Evolutionary conservation across 2,888 invertebrate species (phyloP).

Genomic region (Reticulitermes lucifugus): DNA sequence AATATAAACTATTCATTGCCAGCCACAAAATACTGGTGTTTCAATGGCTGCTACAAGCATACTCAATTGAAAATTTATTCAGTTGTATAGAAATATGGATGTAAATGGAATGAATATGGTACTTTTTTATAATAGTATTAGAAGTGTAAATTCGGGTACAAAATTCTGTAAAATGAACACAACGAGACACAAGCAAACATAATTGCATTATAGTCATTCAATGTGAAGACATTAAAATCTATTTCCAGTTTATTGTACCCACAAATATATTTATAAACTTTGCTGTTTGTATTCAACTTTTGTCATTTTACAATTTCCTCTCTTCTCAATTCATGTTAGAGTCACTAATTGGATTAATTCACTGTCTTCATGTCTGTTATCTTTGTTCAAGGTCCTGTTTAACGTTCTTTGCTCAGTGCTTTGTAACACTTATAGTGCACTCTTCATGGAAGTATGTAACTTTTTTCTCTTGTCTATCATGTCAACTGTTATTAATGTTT

Average conservation of each 20-base stretch:
- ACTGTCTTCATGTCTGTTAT: constrained; percentile 15
- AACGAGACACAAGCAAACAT: background rate
- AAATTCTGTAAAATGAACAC: background rate
- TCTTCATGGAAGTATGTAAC: background rate
- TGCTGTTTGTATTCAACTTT: constrained; percentile 8
- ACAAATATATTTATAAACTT: background rate
- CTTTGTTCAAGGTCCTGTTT: background rate
- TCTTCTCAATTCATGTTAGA: background rate
- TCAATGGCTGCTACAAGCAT: too few relatives aligned
- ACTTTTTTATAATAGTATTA: background rate
- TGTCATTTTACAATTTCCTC: background rate
- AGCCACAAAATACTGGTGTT: too few relatives aligned
- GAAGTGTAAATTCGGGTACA: background rate
- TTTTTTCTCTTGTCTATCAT: background rate
- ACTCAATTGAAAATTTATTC: too few relatives aligned
- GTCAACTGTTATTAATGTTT: background rate
- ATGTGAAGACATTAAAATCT: background rate
- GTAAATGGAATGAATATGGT: background rate
- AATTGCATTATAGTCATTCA: background rate
- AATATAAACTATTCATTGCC: too few relatives aligned
- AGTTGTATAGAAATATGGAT: too few relatives aligned
- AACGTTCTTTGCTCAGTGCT: background rate
- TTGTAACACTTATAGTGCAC: background rate
- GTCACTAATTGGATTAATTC: background rate
- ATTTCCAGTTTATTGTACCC: background rate